These are phyloP conservation scores for Proisotoma minuta DNA, from an alignment of 2,888 invertebrate species.

Conservation along the genomic window DNA sequence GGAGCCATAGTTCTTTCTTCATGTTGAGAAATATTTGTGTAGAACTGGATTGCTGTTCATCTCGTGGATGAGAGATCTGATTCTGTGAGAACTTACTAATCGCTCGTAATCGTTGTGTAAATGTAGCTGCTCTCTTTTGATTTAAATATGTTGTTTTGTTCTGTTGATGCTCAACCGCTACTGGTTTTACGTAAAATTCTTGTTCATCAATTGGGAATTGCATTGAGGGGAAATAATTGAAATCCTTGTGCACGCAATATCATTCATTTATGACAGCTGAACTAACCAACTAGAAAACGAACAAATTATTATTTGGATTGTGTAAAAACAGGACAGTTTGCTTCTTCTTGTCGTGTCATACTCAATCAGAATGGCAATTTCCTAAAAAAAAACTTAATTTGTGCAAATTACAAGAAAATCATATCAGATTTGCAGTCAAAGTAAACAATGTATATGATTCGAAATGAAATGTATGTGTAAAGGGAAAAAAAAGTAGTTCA, in stretches of 20 bases:
- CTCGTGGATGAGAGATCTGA: constrained; percentile 4
- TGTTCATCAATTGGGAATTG: neutral
- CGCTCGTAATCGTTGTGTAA: neutral
- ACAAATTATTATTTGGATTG: neutral
- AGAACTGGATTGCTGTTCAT: constrained; percentile 4
- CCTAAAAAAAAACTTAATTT: too few species aligned
- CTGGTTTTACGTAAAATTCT: constrained; percentile 2
- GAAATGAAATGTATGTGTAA: too few species aligned
- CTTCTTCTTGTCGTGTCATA: neutral
- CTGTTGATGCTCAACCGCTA: neutral
- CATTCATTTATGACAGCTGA: neutral
- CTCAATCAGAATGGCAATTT: too few species aligned
- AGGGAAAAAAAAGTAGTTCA: too few species aligned
- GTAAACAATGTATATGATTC: too few species aligned
- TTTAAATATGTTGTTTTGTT: neutral
- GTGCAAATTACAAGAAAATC: too few species aligned
- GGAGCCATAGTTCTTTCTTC: too few species aligned
- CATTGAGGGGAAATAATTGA: neutral
- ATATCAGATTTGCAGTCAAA: too few species aligned
- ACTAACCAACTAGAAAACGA: neutral
- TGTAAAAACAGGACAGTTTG: neutral
- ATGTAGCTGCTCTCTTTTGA: neutral
- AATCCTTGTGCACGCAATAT: constrained; percentile 1
- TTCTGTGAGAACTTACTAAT: constrained; percentile 4
- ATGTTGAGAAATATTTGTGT: neutral